A percentile compares a stretch with the other conserved stretches of the same genome.
phyloP scores from a whole-genome alignment of 2,888 invertebrate genomes.

The Spodoptera picta region DNA sequence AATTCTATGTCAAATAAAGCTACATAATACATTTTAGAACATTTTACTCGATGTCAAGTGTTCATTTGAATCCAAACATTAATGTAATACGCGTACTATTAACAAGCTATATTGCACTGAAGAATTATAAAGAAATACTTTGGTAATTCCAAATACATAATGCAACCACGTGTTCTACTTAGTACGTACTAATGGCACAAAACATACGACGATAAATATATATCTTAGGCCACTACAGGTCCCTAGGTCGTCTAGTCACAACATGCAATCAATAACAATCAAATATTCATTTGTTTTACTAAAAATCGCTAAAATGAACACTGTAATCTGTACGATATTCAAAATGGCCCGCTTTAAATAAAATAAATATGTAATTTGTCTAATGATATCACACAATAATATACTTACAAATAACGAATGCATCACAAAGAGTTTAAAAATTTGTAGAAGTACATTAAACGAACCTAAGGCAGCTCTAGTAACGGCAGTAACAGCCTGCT shows the following conservation, averaged over 20 bases:
- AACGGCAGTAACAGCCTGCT: too few relatives aligned
- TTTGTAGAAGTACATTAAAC: not conserved
- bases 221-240: constrained; percentile 32
- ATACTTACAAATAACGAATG: not conserved
- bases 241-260: constrained; percentile 31
- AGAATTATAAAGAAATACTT: constrained; percentile 28
- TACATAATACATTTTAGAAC: constrained; percentile 36
- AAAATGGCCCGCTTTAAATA: constrained; percentile 9
- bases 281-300: not conserved
- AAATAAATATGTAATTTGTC: constrained; percentile 1
- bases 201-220: constrained; percentile 17
- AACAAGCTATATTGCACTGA: constrained; percentile 39
- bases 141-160: constrained; percentile 20
- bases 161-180: constrained; percentile 13
- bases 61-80: constrained; percentile 13
- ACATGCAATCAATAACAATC: constrained; percentile 22
- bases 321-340: not conserved
- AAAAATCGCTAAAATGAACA: constrained; percentile 11
- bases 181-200: constrained; percentile 46
- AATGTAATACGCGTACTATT: constrained; percentile 5
- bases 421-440: not conserved
- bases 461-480: not conserved
- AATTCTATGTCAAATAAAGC: constrained; percentile 9
- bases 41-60: constrained; percentile 37
- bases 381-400: constrained; percentile 2